A percentile compares a stretch with the other conserved stretches of the same genome.
phyloP scores from a whole-genome alignment of 2,113 vertebrate genomes.

The Oophaga pumilio region DNA sequence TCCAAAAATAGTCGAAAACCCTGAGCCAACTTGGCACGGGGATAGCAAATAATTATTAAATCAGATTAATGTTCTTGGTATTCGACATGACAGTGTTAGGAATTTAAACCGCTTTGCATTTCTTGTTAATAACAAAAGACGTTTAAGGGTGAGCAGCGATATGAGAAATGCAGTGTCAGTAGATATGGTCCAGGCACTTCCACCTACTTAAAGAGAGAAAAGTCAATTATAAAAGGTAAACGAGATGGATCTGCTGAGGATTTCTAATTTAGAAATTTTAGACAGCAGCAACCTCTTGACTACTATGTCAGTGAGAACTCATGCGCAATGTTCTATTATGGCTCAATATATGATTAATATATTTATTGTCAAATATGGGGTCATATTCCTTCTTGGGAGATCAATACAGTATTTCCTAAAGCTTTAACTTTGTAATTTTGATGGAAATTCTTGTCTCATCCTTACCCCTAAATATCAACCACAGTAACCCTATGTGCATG shows the following conservation, averaged over 20 bases:
- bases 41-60: slow-evolving; percentile 20
- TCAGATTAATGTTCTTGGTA: slow-evolving; percentile 34
- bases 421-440: no score
- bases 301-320: background rate
- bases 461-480: no score
- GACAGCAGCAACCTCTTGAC: background rate
- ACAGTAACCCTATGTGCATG: no score
- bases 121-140: slow-evolving; percentile 25
- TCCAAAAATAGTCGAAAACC: slow-evolving; percentile 25
- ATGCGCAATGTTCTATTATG: background rate
- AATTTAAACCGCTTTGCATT: slow-evolving; percentile 34
- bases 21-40: slow-evolving; percentile 20
- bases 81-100: slow-evolving; percentile 25
- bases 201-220: background rate
- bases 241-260: background rate
- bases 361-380: no score
- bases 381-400: no score
- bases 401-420: no score
- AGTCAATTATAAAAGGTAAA: background rate
- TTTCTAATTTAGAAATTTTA: background rate
- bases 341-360: background rate
- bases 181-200: background rate
- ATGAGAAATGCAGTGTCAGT: background rate
- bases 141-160: background rate
- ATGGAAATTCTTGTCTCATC: no score